phyloP scores from a whole-genome alignment of 2,797 vertebrate species.

The Cryptoblepharus egeriae region DNA sequence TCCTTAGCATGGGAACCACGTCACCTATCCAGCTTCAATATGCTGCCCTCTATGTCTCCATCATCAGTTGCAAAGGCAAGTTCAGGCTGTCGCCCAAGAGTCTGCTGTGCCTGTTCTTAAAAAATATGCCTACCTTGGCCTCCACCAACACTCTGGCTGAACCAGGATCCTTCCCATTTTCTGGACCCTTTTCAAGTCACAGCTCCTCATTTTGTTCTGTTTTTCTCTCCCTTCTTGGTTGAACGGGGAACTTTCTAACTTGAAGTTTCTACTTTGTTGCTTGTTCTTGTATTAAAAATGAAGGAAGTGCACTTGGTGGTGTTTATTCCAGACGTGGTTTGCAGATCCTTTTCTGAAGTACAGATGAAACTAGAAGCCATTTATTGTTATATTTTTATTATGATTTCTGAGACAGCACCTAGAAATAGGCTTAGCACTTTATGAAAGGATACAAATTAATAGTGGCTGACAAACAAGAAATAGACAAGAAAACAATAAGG shows the following conservation, averaged over 20 bases:
- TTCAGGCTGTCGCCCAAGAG: neutral
- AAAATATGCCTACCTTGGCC: neutral
- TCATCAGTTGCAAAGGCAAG: neutral
- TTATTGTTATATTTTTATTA: neutral
- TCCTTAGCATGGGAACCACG: neutral
- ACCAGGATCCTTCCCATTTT: neutral
- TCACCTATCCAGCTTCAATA: neutral
- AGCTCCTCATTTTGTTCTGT: neutral
- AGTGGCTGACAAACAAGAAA: constrained; percentile 13
- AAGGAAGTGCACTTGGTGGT: constrained; percentile 61
- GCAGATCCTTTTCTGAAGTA: neutral
- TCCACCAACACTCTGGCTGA: neutral
- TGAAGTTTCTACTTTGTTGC: constrained; percentile 84
- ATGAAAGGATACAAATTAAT: constrained; percentile 36
- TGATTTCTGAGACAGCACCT: constrained; percentile 13
- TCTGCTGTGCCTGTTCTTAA: neutral
- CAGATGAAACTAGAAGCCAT: neutral
- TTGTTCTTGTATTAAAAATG: constrained; percentile 82
- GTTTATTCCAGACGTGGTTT: neutral
- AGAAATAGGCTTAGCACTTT: constrained; percentile 11
- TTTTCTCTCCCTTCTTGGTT: constrained; percentile 70
- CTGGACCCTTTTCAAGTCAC: neutral
- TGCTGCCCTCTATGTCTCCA: neutral
- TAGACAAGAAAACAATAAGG: neutral
- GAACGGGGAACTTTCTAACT: constrained; percentile 77